A percentile compares a stretch with the other conserved stretches of the same genome.
phyloP scores from a whole-genome alignment of 2,888 invertebrate genomes.

The Drosophila subsilvestris region DNA sequence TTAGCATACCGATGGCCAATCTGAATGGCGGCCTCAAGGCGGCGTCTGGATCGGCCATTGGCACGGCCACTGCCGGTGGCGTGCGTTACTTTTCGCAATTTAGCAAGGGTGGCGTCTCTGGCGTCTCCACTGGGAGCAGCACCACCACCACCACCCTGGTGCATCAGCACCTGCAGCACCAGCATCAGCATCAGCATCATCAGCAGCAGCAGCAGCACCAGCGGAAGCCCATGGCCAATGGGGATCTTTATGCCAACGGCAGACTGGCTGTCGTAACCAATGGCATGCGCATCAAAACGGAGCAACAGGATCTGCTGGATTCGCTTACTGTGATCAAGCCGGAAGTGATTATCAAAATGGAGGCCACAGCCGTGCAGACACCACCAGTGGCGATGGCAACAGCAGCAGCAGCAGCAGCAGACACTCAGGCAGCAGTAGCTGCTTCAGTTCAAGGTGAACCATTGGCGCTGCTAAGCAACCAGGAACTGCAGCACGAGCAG shows the following conservation, averaged over 20 bases:
- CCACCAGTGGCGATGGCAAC: constrained; percentile 14
- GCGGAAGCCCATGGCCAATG: background rate
- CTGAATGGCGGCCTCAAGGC: constrained; percentile 73
- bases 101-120: constrained; percentile 38
- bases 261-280: constrained; percentile 29
- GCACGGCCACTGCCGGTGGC: constrained; percentile 31
- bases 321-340: background rate
- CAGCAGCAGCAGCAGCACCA: constrained; percentile 29
- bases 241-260: constrained; percentile 1
- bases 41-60: constrained; percentile 24
- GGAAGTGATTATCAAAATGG: background rate
- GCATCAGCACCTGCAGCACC: constrained; percentile 13
- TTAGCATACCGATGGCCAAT: constrained; percentile 82
- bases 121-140: constrained; percentile 44
- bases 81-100: constrained; percentile 80
- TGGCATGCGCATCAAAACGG: constrained; percentile 39
- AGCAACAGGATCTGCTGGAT: constrained; percentile 28
- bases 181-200: constrained; percentile 49
- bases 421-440: constrained; percentile 3
- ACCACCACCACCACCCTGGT: constrained; percentile 54
- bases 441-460: background rate
- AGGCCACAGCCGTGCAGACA: background rate
- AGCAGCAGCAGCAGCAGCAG: constrained; percentile 17
- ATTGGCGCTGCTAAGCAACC: background rate
- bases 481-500: no score